A percentile compares a stretch with the other conserved stretches of the same genome.
These are phyloP conservation scores for Mastacembelus armatus DNA, from an alignment of 2,797 vertebrate genomes.

Conservation along the genomic window DNA sequence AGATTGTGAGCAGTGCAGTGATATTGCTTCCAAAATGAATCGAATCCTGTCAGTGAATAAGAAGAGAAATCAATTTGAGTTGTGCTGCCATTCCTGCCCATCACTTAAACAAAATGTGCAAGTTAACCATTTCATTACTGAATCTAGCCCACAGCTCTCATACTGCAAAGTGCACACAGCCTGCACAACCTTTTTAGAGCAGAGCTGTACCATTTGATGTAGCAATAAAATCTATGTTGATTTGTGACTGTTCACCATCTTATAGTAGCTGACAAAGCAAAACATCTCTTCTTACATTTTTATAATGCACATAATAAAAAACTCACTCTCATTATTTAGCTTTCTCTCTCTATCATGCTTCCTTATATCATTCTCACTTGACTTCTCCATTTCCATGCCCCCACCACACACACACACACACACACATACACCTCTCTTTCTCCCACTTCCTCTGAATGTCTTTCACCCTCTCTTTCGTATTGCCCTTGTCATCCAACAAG, in stretches of 20 bases:
- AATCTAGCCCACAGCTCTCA: not conserved
- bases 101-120: constrained; percentile 40
- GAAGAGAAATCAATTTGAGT: constrained; percentile 37
- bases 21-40: constrained; percentile 48
- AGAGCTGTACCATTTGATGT: constrained; percentile 32
- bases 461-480: constrained; percentile 13
- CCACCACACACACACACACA: no score
- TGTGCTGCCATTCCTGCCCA: constrained; percentile 30
- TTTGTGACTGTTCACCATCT: constrained; percentile 23
- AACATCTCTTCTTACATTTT: constrained; percentile 4
- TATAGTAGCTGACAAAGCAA: constrained; percentile 23
- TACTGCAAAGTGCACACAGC: constrained; percentile 32
- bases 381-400: constrained; percentile 23
- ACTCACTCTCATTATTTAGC: not conserved
- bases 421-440: not conserved
- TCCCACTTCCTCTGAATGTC: constrained; percentile 7
- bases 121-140: constrained; percentile 32
- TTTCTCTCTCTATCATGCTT: not conserved
- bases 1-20: constrained; percentile 48
- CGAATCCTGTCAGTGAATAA: constrained; percentile 48
- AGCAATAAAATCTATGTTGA: constrained; percentile 26
- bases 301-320: constrained; percentile 14
- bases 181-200: not conserved
- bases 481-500: constrained; percentile 74
- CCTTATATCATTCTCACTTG: constrained; percentile 14